Base-by-base conservation (phyloP, 1,140 invertebrate genomes). In the Zaprionus lachaisei region DNA sequence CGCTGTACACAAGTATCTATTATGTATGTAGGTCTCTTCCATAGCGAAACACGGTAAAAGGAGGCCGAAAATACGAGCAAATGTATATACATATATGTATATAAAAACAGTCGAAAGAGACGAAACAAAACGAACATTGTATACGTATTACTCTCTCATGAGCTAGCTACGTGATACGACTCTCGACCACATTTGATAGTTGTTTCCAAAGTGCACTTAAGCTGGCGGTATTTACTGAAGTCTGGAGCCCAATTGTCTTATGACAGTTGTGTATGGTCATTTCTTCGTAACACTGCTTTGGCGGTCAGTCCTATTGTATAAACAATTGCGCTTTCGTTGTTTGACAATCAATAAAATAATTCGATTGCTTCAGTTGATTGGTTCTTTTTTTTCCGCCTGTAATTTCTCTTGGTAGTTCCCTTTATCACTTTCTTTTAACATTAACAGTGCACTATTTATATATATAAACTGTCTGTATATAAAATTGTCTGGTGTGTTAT, bases 1-100 rank as follows among this genome's bases (percentile, higher is more conserved):
- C 44, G 34, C 58, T 54, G 26, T 58, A 49, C 56, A 38, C 15
- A 70, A 56, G 44, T 49, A 62, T 20, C 20, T 55, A 49, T 61
- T 49, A 54, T 12, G 6, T 38, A 37, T 64, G n/a, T 17, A 63
- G 47, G 17, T 63, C 24, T 26, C 20, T 22, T 9, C 0, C 24
- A n/a, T 26, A 28, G 17, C 22, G 41, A 72, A 34, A 54, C 17
- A 28, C 17, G 24, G 2, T 7, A 41, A 41, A 60, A 54, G 56
- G 49, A 44, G 38, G 44, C 31, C 44, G 54, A 38, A 49, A 37
- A 54, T 26, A 9, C 34, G 20, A 24, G 24, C 28, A 51, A 54
- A 22, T 15, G 14, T 55, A 4, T 56, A 26, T 15, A 28, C 20
- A 20, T 20, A 20, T 1, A 20, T 20, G 1, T 22, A 20, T 20